Evolutionary conservation across 2,113 vertebrate species (phyloP).

Genomic region (Rhabdomys dilectus): DNA sequence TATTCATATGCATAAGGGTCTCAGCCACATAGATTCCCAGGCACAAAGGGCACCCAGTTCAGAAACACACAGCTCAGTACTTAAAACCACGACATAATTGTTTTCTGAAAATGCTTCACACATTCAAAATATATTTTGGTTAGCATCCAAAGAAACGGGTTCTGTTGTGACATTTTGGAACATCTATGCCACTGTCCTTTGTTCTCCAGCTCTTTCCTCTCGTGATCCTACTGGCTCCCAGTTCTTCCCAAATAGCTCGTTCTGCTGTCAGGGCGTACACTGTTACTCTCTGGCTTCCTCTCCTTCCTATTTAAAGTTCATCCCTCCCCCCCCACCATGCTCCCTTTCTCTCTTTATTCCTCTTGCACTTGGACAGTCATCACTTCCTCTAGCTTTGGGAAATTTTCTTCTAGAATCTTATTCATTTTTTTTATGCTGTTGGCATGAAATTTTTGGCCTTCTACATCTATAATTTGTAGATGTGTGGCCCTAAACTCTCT

Average conservation of each 20-base stretch:
- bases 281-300: background rate
- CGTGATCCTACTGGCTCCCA: background rate
- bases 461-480: background rate
- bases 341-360: background rate
- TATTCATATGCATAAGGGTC: background rate
- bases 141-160: background rate
- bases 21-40: background rate
- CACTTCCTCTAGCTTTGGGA: no score
- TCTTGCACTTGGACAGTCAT: background rate
- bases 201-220: background rate
- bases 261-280: background rate
- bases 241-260: background rate
- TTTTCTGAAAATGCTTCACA: background rate
- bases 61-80: background rate
- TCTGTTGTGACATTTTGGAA: background rate
- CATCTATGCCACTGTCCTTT: no score
- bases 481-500: background rate
- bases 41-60: background rate
- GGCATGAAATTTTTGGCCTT: background rate
- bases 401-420: background rate
- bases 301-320: background rate
- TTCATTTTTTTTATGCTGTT: background rate
- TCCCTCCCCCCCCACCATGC: no score
- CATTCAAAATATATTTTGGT: background rate
- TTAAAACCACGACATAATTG: background rate